These are phyloP conservation scores for Apeira syringaria DNA, from an alignment of 2,888 invertebrate genomes.

Conservation along the genomic window DNA sequence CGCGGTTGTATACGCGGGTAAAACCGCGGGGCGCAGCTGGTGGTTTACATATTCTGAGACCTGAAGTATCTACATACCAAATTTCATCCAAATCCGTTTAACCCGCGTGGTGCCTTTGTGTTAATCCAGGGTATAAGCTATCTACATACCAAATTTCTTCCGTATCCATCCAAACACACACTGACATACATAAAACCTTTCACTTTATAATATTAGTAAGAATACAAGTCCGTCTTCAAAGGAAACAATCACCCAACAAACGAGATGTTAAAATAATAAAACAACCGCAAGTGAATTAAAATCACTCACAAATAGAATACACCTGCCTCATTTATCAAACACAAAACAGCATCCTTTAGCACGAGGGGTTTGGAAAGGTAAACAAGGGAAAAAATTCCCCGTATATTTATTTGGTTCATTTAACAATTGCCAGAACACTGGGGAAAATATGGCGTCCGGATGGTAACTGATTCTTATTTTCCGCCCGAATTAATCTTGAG, in stretches of 20 bases:
- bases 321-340: constrained; percentile 26
- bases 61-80: too few relatives aligned
- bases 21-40: too few relatives aligned
- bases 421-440: constrained; percentile 44
- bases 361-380: constrained; percentile 36
- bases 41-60: too few relatives aligned
- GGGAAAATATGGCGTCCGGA: constrained; percentile 43
- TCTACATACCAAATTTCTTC: too few relatives aligned
- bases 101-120: too few relatives aligned
- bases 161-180: too few relatives aligned
- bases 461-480: constrained; percentile 54
- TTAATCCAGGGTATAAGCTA: too few relatives aligned
- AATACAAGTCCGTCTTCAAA: background rate
- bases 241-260: background rate
- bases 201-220: too few relatives aligned
- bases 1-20: too few relatives aligned
- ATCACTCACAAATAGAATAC: constrained; percentile 1
- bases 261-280: background rate
- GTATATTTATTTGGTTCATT: constrained; percentile 56
- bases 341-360: constrained; percentile 30
- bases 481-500: constrained; percentile 46
- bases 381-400: constrained; percentile 40
- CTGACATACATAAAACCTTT: too few relatives aligned
- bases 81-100: too few relatives aligned
- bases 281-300: constrained; percentile 15